Evolutionary conservation across 2,113 vertebrate species (phyloP).

Genomic region (Picathartes gymnocephalus): DNA sequence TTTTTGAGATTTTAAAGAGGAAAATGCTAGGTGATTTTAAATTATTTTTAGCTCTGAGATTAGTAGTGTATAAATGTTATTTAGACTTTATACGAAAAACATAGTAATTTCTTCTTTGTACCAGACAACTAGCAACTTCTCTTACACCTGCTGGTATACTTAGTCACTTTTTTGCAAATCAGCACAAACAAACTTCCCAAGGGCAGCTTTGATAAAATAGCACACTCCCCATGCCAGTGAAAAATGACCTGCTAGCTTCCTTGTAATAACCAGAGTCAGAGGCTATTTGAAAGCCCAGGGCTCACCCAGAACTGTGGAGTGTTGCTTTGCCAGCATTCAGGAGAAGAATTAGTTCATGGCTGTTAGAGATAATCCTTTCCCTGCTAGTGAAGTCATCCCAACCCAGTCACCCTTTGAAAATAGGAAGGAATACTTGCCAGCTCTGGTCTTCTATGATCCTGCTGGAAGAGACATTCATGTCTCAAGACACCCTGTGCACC

Average conservation of each 20-base stretch:
- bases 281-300: neutral
- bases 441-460: neutral
- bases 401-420: neutral
- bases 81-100: neutral
- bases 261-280: neutral
- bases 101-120: slow-evolving; percentile 4
- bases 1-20: neutral
- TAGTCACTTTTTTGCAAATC: neutral
- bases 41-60: slow-evolving; percentile 29
- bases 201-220: neutral
- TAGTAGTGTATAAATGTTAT: neutral
- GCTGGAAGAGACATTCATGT: neutral
- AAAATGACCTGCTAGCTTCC: neutral
- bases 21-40: neutral
- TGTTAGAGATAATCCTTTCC: neutral
- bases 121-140: neutral
- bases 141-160: neutral
- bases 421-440: neutral
- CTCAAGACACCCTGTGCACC: neutral
- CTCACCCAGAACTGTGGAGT: neutral
- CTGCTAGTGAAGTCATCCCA: neutral
- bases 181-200: neutral
- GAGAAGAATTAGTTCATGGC: neutral
- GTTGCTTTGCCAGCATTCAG: neutral
- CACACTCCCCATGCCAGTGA: neutral